These are phyloP conservation scores for Noturus placidus DNA, from an alignment of 2,113 vertebrate species.

Conservation along the genomic window DNA sequence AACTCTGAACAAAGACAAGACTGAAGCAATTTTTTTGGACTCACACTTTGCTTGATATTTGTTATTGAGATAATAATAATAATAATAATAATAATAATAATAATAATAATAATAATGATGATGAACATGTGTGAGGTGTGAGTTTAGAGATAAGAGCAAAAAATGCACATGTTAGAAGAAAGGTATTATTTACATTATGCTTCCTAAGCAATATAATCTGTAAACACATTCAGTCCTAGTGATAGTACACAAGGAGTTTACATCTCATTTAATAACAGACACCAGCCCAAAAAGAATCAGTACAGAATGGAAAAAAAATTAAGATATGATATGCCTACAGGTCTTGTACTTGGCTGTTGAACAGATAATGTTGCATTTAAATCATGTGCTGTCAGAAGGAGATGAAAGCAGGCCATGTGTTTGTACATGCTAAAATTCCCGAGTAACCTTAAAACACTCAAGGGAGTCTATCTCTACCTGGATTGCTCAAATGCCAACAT, in stretches of 20 bases:
- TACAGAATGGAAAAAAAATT: not conserved
- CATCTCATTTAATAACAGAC: not conserved
- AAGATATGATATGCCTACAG: not conserved
- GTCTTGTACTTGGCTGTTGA: not conserved
- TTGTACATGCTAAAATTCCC: slow-evolving; percentile 31
- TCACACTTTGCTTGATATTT: not conserved
- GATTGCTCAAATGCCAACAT: slow-evolving; percentile 18
- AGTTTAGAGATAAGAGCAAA: not conserved
- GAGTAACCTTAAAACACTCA: slow-evolving; percentile 10
- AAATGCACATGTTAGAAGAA: not conserved
- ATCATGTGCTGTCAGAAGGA: slow-evolving; percentile 34
- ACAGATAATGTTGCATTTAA: slow-evolving; percentile 26
- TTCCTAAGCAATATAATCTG: not conserved
- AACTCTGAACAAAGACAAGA: slow-evolving; percentile 26
- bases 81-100: not conserved
- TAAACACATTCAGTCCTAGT: not conserved
- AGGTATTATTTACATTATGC: not conserved
- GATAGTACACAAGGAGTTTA: not conserved
- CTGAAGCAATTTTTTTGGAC: not conserved
- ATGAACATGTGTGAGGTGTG: not conserved
- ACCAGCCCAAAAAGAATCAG: not conserved
- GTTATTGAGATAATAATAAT: not conserved
- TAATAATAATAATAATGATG: not conserved
- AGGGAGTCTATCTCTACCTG: slow-evolving; percentile 13
- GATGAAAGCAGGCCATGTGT: slow-evolving; percentile 31